These are phyloP conservation scores for Circaetus cinerascens DNA, from an alignment of 2,113 vertebrate species.

Conservation along the genomic window DNA sequence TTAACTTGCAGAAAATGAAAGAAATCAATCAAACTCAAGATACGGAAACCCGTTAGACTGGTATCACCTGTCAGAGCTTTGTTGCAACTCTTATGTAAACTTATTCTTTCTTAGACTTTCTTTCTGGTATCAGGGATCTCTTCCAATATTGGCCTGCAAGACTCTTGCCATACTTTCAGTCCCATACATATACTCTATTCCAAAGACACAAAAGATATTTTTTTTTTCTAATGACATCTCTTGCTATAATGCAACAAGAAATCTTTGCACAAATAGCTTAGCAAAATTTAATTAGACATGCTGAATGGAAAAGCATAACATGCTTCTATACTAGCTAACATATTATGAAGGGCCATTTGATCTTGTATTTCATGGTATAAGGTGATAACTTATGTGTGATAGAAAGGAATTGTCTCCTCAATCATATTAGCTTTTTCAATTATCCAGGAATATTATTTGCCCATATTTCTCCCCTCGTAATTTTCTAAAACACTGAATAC, in stretches of 20 bases:
- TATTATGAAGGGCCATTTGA: neutral
- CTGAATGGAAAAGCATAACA: neutral
- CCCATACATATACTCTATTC: neutral
- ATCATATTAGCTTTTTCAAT: neutral
- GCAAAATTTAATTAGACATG: conserved; percentile 23
- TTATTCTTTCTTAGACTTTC: neutral
- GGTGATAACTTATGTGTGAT: neutral
- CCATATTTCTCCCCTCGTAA: neutral
- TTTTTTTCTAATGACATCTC: neutral
- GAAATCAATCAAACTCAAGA: conserved; percentile 1
- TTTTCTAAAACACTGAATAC: conserved; percentile 13
- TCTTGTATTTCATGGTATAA: neutral
- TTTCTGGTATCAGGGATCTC: neutral
- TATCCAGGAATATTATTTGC: conserved; percentile 4
- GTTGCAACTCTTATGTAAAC: neutral
- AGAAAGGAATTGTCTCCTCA: neutral
- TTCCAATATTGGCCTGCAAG: neutral
- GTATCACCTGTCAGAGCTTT: neutral
- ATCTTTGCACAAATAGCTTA: neutral
- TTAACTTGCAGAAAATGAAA: neutral
- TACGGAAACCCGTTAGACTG: neutral
- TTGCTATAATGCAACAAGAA: neutral
- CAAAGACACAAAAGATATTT: neutral
- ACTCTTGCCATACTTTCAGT: neutral
- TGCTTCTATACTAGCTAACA: neutral